Percentiles rank a stretch among this genome's conserved stretches.
Conservation (phyloP, 2,797 vertebrate species). For the Bovichtus diacanthus region DNA sequence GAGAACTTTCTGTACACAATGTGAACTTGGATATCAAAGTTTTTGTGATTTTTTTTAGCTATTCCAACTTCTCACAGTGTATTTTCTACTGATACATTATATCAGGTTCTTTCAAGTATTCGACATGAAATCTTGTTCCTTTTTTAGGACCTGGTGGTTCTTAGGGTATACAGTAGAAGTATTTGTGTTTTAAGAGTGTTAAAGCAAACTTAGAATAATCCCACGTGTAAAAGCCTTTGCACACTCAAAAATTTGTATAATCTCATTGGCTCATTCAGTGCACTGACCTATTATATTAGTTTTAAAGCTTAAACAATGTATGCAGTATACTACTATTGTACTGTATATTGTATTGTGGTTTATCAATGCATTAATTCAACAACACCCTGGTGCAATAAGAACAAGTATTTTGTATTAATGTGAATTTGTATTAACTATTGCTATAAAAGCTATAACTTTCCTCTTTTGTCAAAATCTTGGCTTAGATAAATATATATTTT, state of each 20-base stretch:
- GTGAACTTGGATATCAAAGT: not conserved
- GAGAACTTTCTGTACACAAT: constrained; percentile 8
- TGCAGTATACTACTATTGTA: constrained; percentile 6
- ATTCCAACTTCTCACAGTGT: not conserved
- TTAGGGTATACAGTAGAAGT: not conserved
- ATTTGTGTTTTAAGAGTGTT: constrained; percentile 38
- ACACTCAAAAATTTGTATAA: constrained; percentile 12
- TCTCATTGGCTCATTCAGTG: constrained; percentile 16
- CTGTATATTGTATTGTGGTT: not conserved
- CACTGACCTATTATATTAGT: constrained; percentile 7
- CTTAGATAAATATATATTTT: not conserved
- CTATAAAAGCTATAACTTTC: not conserved
- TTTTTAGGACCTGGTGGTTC: constrained; percentile 1
- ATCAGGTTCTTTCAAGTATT: not conserved
- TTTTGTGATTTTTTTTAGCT: not conserved
- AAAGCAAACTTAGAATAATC: constrained; percentile 34
- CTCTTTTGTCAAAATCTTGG: not conserved
- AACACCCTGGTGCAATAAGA: not conserved
- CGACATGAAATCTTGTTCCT: not conserved
- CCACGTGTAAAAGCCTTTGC: constrained; percentile 10
- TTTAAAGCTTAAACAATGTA: constrained; percentile 12
- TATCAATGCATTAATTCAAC: not conserved
- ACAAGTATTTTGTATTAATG: not conserved
- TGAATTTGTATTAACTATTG: not conserved
- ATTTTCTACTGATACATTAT: not conserved